A percentile compares a stretch with the other conserved stretches of the same genome.
Conservation (phyloP, 2,113 vertebrate genomes). For the Rattus rattus region DNA sequence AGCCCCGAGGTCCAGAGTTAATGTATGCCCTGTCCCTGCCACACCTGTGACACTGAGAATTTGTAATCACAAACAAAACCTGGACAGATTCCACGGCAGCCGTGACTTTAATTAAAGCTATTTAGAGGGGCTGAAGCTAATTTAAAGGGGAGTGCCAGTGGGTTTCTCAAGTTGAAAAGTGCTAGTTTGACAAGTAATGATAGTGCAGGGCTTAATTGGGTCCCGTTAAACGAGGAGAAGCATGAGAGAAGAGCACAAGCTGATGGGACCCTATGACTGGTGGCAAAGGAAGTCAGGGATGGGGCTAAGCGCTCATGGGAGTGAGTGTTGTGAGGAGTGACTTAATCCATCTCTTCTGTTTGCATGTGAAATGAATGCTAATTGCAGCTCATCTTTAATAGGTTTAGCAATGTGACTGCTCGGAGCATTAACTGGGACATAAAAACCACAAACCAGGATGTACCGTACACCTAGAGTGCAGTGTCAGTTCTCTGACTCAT, state of each 20-base stretch:
- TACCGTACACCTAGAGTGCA: not conserved
- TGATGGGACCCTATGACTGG: slow-evolving; percentile 30
- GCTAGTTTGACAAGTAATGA: slow-evolving; percentile 67
- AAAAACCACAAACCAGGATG: not conserved
- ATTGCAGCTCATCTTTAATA: not conserved
- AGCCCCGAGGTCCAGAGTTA: slow-evolving; percentile 63
- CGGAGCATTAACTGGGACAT: not conserved
- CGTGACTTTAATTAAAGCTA: slow-evolving; percentile 72
- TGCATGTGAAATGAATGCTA: not conserved
- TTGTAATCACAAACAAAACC: slow-evolving; percentile 77
- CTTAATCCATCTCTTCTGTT: not conserved
- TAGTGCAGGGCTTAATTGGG: slow-evolving; percentile 58
- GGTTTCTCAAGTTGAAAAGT: slow-evolving; percentile 67
- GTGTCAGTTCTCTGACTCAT: not conserved
- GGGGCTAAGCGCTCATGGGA: not conserved
- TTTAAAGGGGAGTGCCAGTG: slow-evolving; percentile 74
- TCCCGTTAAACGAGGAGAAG: slow-evolving; percentile 54
- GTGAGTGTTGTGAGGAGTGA: not conserved
- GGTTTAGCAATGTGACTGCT: not conserved
- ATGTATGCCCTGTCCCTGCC: slow-evolving; percentile 52
- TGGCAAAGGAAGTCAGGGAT: not conserved
- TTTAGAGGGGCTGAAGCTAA: slow-evolving; percentile 8
- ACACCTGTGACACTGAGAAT: slow-evolving; percentile 70
- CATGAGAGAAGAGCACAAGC: slow-evolving; percentile 13
- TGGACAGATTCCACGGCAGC: slow-evolving; percentile 54